phyloP scores from a whole-genome alignment of 2,797 vertebrate genomes.

The Melanotaenia nigrans region DNA sequence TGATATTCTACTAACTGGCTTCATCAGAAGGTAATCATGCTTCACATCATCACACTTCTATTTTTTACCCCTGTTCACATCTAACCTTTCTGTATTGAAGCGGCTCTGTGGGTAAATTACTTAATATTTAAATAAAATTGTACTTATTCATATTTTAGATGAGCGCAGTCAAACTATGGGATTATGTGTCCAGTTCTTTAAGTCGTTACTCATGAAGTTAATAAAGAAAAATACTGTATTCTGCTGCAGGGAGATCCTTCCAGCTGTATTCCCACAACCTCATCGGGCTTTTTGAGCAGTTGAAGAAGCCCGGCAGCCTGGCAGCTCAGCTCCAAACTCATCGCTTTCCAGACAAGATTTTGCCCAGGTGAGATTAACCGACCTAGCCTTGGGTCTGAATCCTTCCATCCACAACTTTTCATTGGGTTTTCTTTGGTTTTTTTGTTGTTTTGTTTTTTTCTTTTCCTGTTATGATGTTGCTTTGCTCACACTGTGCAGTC shows the following conservation, averaged over 20 bases:
- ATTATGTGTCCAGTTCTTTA: neutral
- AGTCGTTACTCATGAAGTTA: conserved; percentile 8
- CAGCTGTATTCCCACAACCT: conserved; percentile 98
- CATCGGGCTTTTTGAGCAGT: conserved; percentile 97
- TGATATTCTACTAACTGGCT: conserved; percentile 80
- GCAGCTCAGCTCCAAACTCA: conserved; percentile 97
- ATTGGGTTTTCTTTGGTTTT: conserved; percentile 17
- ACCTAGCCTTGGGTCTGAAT: neutral
- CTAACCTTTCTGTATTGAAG: conserved; percentile 60
- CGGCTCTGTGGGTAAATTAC: conserved; percentile 23
- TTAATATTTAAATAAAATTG: neutral
- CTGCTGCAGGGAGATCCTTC: conserved; percentile 90
- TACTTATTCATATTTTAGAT: neutral
- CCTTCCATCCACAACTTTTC: neutral
- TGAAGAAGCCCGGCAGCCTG: conserved; percentile 91
- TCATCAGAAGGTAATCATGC: conserved; percentile 95
- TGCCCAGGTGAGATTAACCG: conserved; percentile 71
- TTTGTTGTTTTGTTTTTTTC: too few species aligned
- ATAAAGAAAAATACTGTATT: neutral
- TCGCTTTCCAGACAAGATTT: conserved; percentile 94
- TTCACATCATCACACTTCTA: conserved; percentile 67
- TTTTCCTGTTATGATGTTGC: too few species aligned
- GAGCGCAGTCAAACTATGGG: neutral
- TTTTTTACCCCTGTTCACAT: conserved; percentile 64
- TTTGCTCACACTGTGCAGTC: conserved; percentile 22